Conservation (phyloP, 2,113 vertebrate genomes). For the Panurus biarmicus region DNA sequence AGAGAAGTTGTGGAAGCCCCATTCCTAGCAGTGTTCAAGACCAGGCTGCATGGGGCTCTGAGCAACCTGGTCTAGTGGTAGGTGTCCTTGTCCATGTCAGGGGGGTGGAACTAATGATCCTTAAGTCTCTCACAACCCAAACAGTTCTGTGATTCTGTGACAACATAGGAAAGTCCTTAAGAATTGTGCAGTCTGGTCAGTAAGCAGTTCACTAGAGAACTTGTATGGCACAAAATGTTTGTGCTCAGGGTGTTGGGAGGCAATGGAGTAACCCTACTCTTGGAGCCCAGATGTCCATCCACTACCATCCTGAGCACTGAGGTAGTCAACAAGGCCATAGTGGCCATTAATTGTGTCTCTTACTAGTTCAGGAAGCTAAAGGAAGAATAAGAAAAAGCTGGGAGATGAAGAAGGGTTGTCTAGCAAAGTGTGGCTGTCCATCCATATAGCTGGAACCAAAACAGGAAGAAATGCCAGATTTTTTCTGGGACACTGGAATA, state of each 20-base stretch:
- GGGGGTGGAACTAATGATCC: background rate
- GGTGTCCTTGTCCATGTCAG: background rate
- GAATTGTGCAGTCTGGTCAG: background rate
- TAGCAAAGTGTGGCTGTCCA: background rate
- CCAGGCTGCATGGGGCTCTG: background rate
- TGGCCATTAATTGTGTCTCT: background rate
- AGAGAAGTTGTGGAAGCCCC: background rate
- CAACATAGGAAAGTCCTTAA: background rate
- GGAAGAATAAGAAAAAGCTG: background rate
- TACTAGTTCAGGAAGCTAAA: background rate
- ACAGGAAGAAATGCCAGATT: background rate
- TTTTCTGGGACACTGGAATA: background rate
- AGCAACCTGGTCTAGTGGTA: background rate
- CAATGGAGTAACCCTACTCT: background rate
- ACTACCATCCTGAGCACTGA: accelerated
- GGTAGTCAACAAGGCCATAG: background rate
- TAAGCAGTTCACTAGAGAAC: background rate
- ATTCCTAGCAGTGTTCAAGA: background rate
- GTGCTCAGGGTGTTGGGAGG: background rate
- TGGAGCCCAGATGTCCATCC: background rate
- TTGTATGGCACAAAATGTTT: background rate
- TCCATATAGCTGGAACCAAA: background rate
- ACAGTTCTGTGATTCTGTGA: background rate
- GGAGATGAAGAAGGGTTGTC: background rate
- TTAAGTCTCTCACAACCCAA: background rate